Conservation (phyloP, 2,888 invertebrate genomes). For the Gandaritis pyraliata region DNA sequence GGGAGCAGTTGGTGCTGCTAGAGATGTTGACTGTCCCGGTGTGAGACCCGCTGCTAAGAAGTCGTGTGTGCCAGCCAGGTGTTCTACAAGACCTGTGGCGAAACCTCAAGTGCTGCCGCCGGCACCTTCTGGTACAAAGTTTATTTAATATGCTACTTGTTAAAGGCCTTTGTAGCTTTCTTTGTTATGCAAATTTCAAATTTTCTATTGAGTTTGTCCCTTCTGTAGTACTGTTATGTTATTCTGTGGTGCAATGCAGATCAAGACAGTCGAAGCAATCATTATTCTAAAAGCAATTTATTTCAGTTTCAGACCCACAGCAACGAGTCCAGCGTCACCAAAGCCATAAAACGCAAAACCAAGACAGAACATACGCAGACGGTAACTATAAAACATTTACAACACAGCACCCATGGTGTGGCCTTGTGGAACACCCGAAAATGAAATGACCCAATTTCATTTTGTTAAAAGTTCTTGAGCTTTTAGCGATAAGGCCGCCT, state of each 20-base stretch:
- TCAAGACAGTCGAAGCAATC: too few relatives aligned
- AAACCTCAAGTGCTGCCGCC: slow-evolving; percentile 58
- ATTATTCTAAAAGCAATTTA: slow-evolving; percentile 5
- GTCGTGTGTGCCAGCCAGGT: slow-evolving; percentile 69
- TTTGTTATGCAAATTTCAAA: too few relatives aligned
- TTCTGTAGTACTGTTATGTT: too few relatives aligned
- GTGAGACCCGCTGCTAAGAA: slow-evolving; percentile 74
- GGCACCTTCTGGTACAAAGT: slow-evolving; percentile 52
- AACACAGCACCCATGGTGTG: not conserved
- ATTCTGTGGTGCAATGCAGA: too few relatives aligned
- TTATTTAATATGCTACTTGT: too few relatives aligned
- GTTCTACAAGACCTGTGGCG: slow-evolving; percentile 61
- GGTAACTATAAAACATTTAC: slow-evolving; percentile 51
- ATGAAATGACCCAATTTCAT: not conserved
- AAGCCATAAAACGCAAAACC: slow-evolving; percentile 65
- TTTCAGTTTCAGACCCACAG: slow-evolving; percentile 68
- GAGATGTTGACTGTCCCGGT: slow-evolving; percentile 75
- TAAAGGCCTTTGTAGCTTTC: too few relatives aligned
- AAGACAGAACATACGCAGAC: slow-evolving; percentile 61
- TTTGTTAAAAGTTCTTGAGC: too few relatives aligned
- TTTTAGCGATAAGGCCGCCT: too few relatives aligned
- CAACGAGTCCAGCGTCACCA: slow-evolving; percentile 78
- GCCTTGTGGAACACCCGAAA: not conserved
- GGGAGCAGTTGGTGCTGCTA: slow-evolving; percentile 65
- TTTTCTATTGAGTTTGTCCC: too few relatives aligned